Base-by-base conservation (phyloP, 2,888 invertebrate species). In the Coleophora flavipennella region DNA sequence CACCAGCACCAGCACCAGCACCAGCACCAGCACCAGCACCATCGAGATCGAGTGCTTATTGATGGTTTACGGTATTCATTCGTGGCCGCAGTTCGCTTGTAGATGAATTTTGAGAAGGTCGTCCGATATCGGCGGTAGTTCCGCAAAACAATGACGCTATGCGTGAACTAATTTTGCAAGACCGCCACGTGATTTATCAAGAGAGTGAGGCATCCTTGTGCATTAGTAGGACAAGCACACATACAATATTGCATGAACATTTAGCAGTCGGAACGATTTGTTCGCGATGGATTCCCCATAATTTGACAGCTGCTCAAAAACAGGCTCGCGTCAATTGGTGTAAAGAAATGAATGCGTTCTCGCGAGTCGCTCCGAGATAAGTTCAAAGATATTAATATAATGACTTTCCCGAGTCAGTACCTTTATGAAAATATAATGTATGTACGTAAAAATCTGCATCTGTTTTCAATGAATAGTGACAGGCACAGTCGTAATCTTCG, bases 131-230 rank as follows among this genome's bases (percentile, higher is more conserved):
- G n/a, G 29, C 11, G 4, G 10, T 27, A 9, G 28, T 27, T 9
- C 1, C 28, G 10, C 28, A 27, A 27, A 27, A 27, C 13, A 33
- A 13, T n/a, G 35, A 35, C n/a, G 35, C 13, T 35, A 27, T 35
- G 35, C 35, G 36, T 3, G 13, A 27, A 36, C 36, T 36, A 13
- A 36, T 28, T 27, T 11, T 36, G 28, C 35, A 35, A 34, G 34
- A 34, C 14, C 12, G 28, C 4, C 36, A 36, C 27, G 27, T 28
- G n/a, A 28, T 28, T 27, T 36, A 36, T 36, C 28, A 28, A 4
- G 36, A 36, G 36, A 27, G 27, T 27, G 29, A 36, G 29, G 36
- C 36, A 13, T 27, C 35, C 8, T 13, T 35, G 28, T 8, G 35
- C 28, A 35, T 35, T 7, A 13, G 36, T 35, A 36, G 11, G 27